These are phyloP conservation scores for Cosmopolites sordidus DNA, from an alignment of 2,888 invertebrate genomes.

Conservation along the genomic window DNA sequence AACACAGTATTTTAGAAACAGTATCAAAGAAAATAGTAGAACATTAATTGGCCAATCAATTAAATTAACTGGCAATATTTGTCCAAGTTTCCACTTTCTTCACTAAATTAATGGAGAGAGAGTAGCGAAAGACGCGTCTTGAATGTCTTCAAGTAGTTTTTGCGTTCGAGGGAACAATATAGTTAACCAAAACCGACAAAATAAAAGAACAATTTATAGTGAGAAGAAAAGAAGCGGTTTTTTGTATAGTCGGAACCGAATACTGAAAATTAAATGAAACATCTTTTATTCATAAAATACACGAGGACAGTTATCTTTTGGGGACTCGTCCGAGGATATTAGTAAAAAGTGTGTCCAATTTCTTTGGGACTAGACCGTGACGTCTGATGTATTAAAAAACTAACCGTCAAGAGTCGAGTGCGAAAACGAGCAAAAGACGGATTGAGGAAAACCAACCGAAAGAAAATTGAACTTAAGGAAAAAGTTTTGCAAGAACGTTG, in stretches of 20 bases:
- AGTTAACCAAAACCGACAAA: slow-evolving; percentile 17
- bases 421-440: slow-evolving; percentile 25
- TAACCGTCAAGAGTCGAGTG: slow-evolving; percentile 36
- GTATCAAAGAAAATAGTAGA: background rate
- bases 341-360: slow-evolving; percentile 43
- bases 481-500: slow-evolving; percentile 35
- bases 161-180: slow-evolving; percentile 18
- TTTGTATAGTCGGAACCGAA: slow-evolving; percentile 13
- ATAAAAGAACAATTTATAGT: slow-evolving; percentile 21
- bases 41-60: slow-evolving; percentile 14
- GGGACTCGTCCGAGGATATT: slow-evolving; percentile 26
- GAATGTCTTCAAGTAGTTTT: slow-evolving; percentile 19
- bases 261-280: slow-evolving; percentile 38
- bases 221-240: slow-evolving; percentile 12
- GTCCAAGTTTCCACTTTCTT: slow-evolving; percentile 17
- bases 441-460: slow-evolving; percentile 36
- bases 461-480: slow-evolving; percentile 43
- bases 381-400: slow-evolving; percentile 46
- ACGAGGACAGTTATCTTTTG: slow-evolving; percentile 29
- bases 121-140: slow-evolving; percentile 13
- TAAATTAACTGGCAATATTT: slow-evolving; percentile 19
- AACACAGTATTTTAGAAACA: no score
- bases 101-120: slow-evolving; percentile 15
- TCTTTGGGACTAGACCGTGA: slow-evolving; percentile 41
- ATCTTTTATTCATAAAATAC: slow-evolving; percentile 39